These are phyloP conservation scores for Charadrius vociferus DNA, from an alignment of 2,113 vertebrate species.

Conservation along the genomic window DNA sequence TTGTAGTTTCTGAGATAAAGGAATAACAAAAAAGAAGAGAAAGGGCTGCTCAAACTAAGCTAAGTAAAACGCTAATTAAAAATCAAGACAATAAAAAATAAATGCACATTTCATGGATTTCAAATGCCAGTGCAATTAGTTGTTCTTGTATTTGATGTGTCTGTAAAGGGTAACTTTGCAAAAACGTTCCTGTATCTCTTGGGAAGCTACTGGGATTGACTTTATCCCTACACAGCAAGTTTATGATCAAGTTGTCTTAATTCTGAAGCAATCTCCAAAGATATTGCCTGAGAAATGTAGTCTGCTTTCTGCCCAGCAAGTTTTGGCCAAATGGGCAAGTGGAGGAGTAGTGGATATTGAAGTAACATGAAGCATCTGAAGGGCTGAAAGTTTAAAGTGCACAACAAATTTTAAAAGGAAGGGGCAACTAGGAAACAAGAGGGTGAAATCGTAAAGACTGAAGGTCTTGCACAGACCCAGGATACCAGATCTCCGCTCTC, in stretches of 20 bases:
- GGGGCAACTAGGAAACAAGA: neutral
- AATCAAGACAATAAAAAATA: neutral
- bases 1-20: neutral
- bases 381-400: neutral
- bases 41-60: neutral
- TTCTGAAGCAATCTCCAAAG: neutral
- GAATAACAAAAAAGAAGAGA: neutral
- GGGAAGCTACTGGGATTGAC: neutral
- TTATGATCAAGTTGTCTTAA: neutral
- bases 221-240: neutral
- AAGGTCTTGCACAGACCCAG: neutral
- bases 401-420: neutral
- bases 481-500: neutral
- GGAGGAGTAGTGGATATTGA: neutral
- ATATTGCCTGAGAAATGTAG: neutral
- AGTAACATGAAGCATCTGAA: neutral
- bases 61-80: neutral
- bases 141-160: neutral
- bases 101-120: neutral
- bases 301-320: neutral
- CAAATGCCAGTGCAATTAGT: neutral
- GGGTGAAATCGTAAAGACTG: neutral
- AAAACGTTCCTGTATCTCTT: neutral
- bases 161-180: neutral
- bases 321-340: neutral